Conservation (phyloP, 2,888 invertebrate genomes). For the Eupithecia abbreviata region DNA sequence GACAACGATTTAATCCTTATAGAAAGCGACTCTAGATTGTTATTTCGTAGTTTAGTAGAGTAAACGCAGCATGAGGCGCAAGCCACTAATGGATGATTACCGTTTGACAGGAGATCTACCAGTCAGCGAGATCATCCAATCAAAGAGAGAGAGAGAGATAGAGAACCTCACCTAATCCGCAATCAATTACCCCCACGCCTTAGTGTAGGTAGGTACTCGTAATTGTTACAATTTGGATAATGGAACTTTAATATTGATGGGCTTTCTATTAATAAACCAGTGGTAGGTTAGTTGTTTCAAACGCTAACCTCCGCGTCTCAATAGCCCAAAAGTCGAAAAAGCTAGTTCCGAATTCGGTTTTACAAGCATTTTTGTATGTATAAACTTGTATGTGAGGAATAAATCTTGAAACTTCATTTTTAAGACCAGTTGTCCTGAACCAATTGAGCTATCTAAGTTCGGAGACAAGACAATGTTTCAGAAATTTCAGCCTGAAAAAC, state of each 20-base stretch:
- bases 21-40: neutral
- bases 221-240: slow-evolving; percentile 21
- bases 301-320: no score
- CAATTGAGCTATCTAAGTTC: no score
- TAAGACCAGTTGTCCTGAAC: no score
- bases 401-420: no score
- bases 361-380: no score
- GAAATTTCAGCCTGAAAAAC: no score
- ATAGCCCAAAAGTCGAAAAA: no score
- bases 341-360: no score
- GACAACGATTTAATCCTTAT: neutral
- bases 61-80: neutral
- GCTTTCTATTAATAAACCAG: neutral
- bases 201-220: neutral
- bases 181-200: slow-evolving; percentile 17
- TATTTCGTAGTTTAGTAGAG: neutral
- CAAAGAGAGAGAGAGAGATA: slow-evolving; percentile 1
- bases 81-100: slow-evolving; percentile 38
- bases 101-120: slow-evolving; percentile 39
- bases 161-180: slow-evolving; percentile 4
- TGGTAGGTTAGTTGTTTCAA: neutral
- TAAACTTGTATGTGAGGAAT: no score
- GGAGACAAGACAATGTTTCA: no score
- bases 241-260: slow-evolving; percentile 21
- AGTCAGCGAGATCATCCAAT: slow-evolving; percentile 18